Evolutionary conservation across 2,888 invertebrate genomes (phyloP).

Genomic region (Trimorus sp.): DNA sequence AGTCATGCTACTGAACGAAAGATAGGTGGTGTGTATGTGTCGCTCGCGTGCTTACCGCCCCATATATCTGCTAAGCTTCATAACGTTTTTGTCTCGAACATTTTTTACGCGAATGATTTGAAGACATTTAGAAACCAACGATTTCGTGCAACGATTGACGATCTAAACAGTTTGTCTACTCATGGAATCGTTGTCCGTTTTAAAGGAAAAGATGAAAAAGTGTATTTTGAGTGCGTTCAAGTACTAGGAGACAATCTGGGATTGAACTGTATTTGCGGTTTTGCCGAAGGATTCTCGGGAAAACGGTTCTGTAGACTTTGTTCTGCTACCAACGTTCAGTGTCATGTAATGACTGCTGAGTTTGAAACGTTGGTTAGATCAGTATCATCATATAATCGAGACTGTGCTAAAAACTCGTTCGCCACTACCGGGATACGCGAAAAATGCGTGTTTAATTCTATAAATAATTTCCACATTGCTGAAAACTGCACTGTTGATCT

Average conservation of each 20-base stretch:
- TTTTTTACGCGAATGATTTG: constrained; percentile 15
- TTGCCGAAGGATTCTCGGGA: no score
- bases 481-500: not conserved
- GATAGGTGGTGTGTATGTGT: constrained; percentile 49
- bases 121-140: constrained; percentile 39
- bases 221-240: constrained; percentile 59
- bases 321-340: not conserved
- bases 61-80: constrained; percentile 41
- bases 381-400: not conserved
- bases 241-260: constrained; percentile 62
- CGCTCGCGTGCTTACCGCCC: constrained; percentile 57
- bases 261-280: constrained; percentile 18
- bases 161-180: constrained; percentile 28
- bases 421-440: not conserved
- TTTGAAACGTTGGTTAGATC: not conserved
- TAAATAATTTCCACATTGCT: not conserved
- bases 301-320: constrained; percentile 14
- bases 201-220: constrained; percentile 12
- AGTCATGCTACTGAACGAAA: constrained; percentile 16
- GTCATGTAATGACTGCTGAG: not conserved
- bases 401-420: not conserved
- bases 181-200: constrained; percentile 39
- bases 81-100: constrained; percentile 55
- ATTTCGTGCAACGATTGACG: constrained; percentile 18
- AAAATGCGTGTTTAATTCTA: not conserved